Base-by-base conservation (phyloP, 1,140 invertebrate species). In the Phymorhynchus buccinoides region DNA sequence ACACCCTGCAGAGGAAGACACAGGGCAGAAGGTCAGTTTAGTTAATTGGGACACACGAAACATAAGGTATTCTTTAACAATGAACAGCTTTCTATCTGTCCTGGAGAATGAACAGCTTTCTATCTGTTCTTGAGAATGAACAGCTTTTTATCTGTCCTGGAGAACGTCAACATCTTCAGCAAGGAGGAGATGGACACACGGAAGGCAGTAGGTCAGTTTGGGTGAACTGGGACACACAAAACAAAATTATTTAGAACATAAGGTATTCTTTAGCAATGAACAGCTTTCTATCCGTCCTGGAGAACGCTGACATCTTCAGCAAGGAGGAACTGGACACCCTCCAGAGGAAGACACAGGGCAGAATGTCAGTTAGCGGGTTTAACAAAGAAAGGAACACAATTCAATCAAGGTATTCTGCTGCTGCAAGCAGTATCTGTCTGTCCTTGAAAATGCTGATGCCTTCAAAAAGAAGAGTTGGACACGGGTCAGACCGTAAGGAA, bases 61-160 rank as follows among this genome's bases (percentile, higher is more conserved):
- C 35, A 16, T n/a, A n/a, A n/a, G n/a, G n/a, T n/a, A n/a, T n/a
- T 99, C 80, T 97, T 96, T 16, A 95, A 95, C 87, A 95, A 96
- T 1, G 97, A 98, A 84, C 96, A 99, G 92, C 94, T 99, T n/a
- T 0, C 89, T 97, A 84, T 94, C 96, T 66, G 97, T 98, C 16
- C 94, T 99, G 7, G 96, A 98, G 90, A 96, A 97, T 88, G 95
- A n/a, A n/a, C n/a, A n/a, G n/a, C n/a, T n/a, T n/a, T n/a, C n/a
- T n/a, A n/a, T n/a, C n/a, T n/a, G n/a, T n/a, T n/a, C n/a, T n/a
- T n/a, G n/a, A n/a, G n/a, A n/a, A n/a, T n/a, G n/a, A n/a, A n/a
- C n/a, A n/a, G n/a, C n/a, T n/a, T n/a, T n/a, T n/a, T 84, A n/a
- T n/a, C n/a, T n/a, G n/a, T n/a, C n/a, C n/a, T n/a, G n/a, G n/a